phyloP scores from a whole-genome alignment of 1,140 invertebrate species.

The Neodiprion lecontei region DNA sequence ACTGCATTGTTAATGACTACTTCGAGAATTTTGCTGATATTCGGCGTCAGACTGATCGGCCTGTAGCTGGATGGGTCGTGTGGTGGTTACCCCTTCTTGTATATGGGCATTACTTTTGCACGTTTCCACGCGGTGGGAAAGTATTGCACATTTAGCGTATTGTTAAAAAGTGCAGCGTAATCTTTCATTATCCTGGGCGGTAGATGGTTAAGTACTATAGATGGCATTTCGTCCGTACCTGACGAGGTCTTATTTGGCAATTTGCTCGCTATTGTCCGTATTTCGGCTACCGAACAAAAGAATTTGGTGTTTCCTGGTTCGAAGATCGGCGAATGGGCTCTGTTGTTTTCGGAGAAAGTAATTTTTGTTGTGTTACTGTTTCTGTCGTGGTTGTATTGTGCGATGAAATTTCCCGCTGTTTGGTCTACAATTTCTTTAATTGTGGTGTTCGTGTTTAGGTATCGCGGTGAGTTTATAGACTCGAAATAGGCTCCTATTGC shows the following conservation, averaged over 20 bases:
- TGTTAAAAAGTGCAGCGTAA: conserved; percentile 22
- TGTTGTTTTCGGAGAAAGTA: conserved; percentile 12
- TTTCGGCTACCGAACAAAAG: not conserved
- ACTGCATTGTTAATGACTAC: conserved; percentile 20
- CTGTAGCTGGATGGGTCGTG: conserved; percentile 18
- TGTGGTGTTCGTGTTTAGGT: not conserved
- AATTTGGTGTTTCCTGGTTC: not conserved
- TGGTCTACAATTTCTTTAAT: not conserved
- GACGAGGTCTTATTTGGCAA: conserved; percentile 22
- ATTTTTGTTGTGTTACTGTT: not conserved
- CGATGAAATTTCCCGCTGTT: not conserved
- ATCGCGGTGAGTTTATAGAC: conserved; percentile 21
- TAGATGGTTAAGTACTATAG: conserved; percentile 19
- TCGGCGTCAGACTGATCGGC: conserved; percentile 21
- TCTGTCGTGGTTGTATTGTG: not conserved
- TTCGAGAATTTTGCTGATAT: conserved; percentile 25
- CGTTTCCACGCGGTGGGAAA: conserved; percentile 25
- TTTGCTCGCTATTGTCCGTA: not conserved
- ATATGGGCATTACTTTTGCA: conserved; percentile 13
- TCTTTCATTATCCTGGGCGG: conserved; percentile 8
- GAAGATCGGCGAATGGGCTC: not conserved
- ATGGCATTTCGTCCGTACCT: conserved; percentile 16
- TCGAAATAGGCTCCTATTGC: conserved; percentile 18
- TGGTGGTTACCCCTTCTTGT: conserved; percentile 14
- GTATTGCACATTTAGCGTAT: conserved; percentile 20